Percentiles rank a stretch among this genome's conserved stretches.
These are phyloP conservation scores for Neoitamus cyanurus DNA, from an alignment of 2,888 invertebrate species.

Conservation along the genomic window DNA sequence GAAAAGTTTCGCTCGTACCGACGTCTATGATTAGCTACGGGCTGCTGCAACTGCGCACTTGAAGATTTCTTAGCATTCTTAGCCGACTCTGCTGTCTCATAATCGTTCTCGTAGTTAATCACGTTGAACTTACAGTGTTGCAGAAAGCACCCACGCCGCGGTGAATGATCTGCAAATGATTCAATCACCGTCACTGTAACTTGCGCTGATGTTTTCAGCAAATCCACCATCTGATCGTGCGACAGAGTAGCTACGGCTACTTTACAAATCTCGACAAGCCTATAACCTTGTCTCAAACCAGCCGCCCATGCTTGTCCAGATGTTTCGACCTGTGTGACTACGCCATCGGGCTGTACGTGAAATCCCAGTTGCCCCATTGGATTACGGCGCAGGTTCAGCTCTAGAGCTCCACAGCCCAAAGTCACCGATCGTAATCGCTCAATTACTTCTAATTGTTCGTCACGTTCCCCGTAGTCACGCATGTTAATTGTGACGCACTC, in stretches of 20 bases:
- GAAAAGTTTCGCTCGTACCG: slow-evolving; percentile 80
- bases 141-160: slow-evolving; percentile 75
- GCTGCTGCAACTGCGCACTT: slow-evolving; percentile 66
- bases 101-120: slow-evolving; percentile 73
- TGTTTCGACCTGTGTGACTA: slow-evolving; percentile 78
- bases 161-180: slow-evolving; percentile 75
- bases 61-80: slow-evolving; percentile 55
- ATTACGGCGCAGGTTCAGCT: slow-evolving; percentile 84
- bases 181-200: slow-evolving; percentile 87
- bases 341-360: slow-evolving; percentile 92
- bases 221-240: slow-evolving; percentile 93
- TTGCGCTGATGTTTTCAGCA: slow-evolving; percentile 87
- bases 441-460: slow-evolving; percentile 80
- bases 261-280: slow-evolving; percentile 91
- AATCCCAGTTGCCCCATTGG: slow-evolving; percentile 87
- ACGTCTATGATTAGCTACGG: slow-evolving; percentile 69
- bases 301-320: slow-evolving; percentile 71
- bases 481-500: slow-evolving; percentile 89
- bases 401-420: slow-evolving; percentile 79
- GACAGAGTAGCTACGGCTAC: slow-evolving; percentile 89
- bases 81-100: slow-evolving; percentile 66
- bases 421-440: slow-evolving; percentile 82
- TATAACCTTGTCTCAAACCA: slow-evolving; percentile 88
- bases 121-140: slow-evolving; percentile 75
- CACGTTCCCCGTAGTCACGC: slow-evolving; percentile 76